Base-by-base conservation (phyloP, 2,797 vertebrate genomes). In the Gallinago solitaria region DNA sequence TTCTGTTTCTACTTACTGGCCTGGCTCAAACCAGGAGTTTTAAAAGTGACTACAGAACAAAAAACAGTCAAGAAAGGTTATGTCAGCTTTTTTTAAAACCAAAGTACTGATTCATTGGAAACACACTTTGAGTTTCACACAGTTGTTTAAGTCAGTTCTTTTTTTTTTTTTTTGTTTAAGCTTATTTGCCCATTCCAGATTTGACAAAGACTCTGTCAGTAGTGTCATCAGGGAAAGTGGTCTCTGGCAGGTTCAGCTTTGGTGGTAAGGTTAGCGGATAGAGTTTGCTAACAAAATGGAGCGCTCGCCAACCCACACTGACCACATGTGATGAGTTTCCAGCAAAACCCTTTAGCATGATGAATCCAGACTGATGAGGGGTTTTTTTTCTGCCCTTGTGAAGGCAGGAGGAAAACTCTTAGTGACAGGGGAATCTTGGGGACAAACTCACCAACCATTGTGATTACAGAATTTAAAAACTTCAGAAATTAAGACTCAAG, bases 1-100 rank as follows among this genome's bases (percentile, higher is more conserved):
- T 93, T 83, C 73, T 93, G 69, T 83, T 95, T 93, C 64, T 77
- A 67, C 59, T 94, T 92, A 71, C 32, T 77, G 33, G 12, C 27
- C 61, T 80, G 65, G 27, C n/a, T 81, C 16, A 9, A 92, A 51
- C 21, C 17, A 91, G 41, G 53, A 89, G 81, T 92, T 94, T 80
- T 41, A 68, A 83, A 92, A 89, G 37, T 64, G 21, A 60, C 64
- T 91, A 35, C 17, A 51, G 76, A 87, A 89, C 30, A 74, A 92
- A 92, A 94, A 69, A 2, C 32, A 82, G 60, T 76, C 33, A 68
- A 77, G 75, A 91, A 89, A 87, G 1, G 35, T 83, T 81, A 65
- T 63, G 69, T 83, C 61, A 90, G 20, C 18, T 75, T 87, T 76
- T 80, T 78, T 82, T 13, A 57, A 88, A 94, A 80, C 32, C 24